Percentiles rank a stretch among this genome's conserved stretches.
Conservation (phyloP, 1,140 invertebrate species). For the Polypedilum vanderplanki region DNA sequence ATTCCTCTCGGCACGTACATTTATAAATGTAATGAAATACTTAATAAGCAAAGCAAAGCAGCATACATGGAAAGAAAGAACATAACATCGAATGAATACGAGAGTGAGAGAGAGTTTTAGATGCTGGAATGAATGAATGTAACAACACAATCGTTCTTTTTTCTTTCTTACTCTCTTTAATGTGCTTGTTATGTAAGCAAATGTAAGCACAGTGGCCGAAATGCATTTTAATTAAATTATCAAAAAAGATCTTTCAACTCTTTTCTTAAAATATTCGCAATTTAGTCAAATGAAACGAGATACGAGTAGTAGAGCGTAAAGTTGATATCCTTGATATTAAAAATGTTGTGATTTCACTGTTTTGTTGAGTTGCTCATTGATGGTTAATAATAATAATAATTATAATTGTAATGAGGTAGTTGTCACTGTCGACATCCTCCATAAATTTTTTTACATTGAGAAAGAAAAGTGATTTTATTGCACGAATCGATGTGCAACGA, state of each 20-base stretch:
- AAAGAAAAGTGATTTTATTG: too few relatives aligned
- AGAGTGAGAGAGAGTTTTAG: not conserved
- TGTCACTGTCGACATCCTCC: not conserved
- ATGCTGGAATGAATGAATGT: slow-evolving; percentile 12
- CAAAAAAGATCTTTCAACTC: not conserved
- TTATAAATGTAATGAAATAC: not conserved
- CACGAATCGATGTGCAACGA: too few relatives aligned
- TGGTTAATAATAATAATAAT: not conserved
- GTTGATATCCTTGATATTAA: slow-evolving; percentile 1
- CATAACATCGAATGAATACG: not conserved
- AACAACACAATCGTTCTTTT: not conserved
- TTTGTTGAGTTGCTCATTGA: not conserved
- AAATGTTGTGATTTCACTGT: not conserved
- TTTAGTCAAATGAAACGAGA: not conserved
- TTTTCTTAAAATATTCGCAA: not conserved
- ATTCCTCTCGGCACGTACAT: slow-evolving; percentile 10
- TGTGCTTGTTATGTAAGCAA: slow-evolving; percentile 9
- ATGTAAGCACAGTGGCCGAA: not conserved
- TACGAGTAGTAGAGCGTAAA: not conserved
- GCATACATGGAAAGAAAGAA: not conserved
- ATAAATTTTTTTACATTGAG: too few relatives aligned
- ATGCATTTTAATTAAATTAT: too few relatives aligned
- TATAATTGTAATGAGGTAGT: not conserved
- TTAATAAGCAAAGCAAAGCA: not conserved
- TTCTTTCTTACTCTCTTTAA: not conserved